Percentiles rank a stretch among this genome's conserved stretches.
Conservation (phyloP, 2,113 vertebrate species). For the Pelodiscus sinensis region DNA sequence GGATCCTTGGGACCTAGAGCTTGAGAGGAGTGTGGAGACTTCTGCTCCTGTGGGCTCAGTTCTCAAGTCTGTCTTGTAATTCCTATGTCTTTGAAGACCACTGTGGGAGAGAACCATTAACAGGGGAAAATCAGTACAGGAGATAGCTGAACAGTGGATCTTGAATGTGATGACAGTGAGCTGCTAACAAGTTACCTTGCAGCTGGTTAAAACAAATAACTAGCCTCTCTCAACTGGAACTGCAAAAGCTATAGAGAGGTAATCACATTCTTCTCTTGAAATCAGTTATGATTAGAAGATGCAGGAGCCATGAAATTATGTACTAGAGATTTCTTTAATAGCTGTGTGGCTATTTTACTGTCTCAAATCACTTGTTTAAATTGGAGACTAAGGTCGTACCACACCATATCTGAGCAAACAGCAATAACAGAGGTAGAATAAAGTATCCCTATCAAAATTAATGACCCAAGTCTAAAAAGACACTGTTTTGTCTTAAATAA, state of each 20-base stretch:
- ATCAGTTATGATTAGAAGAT: background rate
- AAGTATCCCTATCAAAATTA: background rate
- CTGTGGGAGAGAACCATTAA: background rate
- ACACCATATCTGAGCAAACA: background rate
- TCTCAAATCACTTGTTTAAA: background rate
- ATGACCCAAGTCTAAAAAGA: background rate
- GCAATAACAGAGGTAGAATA: background rate
- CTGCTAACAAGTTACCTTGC: conserved; percentile 31
- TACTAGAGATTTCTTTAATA: background rate
- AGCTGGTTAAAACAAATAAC: conserved; percentile 38
- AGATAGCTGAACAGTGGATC: background rate
- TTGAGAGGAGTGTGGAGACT: background rate
- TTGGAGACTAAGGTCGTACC: background rate
- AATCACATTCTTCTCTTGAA: conserved; percentile 24
- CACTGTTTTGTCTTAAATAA: background rate
- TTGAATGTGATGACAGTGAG: conserved; percentile 3
- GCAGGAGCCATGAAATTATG: conserved; percentile 37
- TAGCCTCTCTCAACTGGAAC: conserved; percentile 15
- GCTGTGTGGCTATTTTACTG: background rate
- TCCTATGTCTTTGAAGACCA: background rate
- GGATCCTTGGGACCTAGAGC: background rate
- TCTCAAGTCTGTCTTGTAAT: background rate
- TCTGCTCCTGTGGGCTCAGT: background rate
- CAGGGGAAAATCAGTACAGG: background rate
- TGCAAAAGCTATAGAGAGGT: conserved; percentile 13